These are phyloP conservation scores for Osmerus eperlanus DNA, from an alignment of 2,113 vertebrate species.

Conservation along the genomic window DNA sequence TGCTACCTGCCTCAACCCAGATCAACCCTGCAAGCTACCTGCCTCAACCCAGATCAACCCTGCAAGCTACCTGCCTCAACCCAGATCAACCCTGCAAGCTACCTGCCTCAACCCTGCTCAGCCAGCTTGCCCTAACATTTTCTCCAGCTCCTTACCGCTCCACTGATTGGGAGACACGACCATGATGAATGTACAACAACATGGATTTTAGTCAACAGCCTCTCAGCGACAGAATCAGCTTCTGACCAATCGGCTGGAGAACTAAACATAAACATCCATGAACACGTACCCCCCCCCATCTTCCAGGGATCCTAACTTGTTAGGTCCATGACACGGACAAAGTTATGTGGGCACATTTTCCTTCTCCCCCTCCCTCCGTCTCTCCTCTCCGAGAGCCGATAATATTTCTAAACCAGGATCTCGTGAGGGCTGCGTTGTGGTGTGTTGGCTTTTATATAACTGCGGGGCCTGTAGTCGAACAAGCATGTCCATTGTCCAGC, in stretches of 20 bases:
- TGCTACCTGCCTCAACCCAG: background rate
- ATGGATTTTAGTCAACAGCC: background rate
- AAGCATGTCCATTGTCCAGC: constrained; percentile 4
- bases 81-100: background rate
- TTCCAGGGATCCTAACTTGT: too few species aligned
- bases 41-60: background rate
- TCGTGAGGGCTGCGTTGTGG: background rate
- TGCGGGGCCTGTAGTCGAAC: background rate
- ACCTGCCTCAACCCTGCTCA: background rate
- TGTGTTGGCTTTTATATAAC: background rate
- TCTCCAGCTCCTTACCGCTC: background rate
- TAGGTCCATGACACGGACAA: too few species aligned
- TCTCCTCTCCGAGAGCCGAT: background rate
- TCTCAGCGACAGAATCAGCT: background rate
- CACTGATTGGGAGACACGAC: background rate
- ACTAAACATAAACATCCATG: background rate
- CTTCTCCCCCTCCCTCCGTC: too few species aligned
- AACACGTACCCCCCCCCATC: background rate
- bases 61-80: background rate
- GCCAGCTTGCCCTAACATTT: background rate
- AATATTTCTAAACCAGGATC: background rate
- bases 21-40: background rate
- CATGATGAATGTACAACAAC: background rate
- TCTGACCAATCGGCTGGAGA: background rate
- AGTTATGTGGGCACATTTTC: too few species aligned